These are phyloP conservation scores for Agrotis ipsilon DNA, from an alignment of 2,888 invertebrate genomes.

Conservation along the genomic window DNA sequence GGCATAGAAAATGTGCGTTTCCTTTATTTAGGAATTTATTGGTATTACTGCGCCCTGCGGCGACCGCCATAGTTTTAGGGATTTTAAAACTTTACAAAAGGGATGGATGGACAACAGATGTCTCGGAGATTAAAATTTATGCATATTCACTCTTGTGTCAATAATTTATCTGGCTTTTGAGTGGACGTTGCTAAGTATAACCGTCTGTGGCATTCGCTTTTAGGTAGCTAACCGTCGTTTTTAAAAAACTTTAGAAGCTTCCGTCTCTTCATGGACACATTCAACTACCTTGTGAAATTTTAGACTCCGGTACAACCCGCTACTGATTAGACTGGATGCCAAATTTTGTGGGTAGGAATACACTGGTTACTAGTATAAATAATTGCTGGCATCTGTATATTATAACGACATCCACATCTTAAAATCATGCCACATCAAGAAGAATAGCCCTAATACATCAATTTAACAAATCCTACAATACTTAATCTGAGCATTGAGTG, in stretches of 20 bases:
- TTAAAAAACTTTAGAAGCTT: background rate
- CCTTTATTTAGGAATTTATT: conserved; percentile 87
- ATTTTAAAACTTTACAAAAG: conserved; percentile 67
- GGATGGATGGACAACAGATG: conserved; percentile 71
- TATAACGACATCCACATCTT: no score
- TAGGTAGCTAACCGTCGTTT: background rate
- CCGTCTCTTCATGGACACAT: background rate
- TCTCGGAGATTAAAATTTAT: conserved; percentile 59
- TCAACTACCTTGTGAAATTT: no score
- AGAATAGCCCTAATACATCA: conserved; percentile 16
- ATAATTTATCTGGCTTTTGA: conserved; percentile 35
- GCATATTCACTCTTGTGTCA: conserved; percentile 54
- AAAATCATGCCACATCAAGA: background rate
- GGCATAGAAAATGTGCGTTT: conserved; percentile 86
- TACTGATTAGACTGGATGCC: background rate
- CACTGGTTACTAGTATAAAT: no score
- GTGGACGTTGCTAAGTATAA: conserved; percentile 36
- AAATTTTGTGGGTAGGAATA: background rate
- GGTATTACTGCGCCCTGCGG: conserved; percentile 72
- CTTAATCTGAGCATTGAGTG: conserved; percentile 22
- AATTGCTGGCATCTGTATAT: no score
- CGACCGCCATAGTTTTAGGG: conserved; percentile 67
- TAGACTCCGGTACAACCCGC: no score
- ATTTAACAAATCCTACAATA: conserved; percentile 26
- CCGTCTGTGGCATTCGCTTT: conserved; percentile 11